A percentile compares a stretch with the other conserved stretches of the same genome.
Conservation (phyloP, 1,140 invertebrate species). For the Spodoptera frugiperda region DNA sequence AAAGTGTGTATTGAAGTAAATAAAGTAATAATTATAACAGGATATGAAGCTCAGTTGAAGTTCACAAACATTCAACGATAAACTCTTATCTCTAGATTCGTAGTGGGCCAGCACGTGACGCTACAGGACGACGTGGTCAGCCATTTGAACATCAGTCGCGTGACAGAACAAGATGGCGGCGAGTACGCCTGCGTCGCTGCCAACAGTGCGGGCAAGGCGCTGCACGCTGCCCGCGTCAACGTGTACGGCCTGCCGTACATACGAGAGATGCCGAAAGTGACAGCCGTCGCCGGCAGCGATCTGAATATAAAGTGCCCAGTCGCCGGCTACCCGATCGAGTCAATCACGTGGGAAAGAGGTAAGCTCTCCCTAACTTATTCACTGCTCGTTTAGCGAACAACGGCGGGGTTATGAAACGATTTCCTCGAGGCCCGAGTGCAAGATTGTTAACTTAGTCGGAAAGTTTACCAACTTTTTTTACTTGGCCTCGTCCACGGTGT, state of each 20-base stretch:
- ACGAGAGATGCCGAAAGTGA: conserved; percentile 95
- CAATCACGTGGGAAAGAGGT: conserved; percentile 96
- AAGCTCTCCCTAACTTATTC: conserved; percentile 60
- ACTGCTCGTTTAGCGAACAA: conserved; percentile 19
- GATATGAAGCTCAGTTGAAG: no score
- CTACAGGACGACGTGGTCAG: conserved; percentile 97
- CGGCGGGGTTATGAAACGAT: conserved; percentile 12
- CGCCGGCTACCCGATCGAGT: conserved; percentile 96
- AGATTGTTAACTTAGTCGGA: conserved; percentile 26
- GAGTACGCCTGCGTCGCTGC: conserved; percentile 95
- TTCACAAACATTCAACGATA: neutral
- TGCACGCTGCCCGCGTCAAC: conserved; percentile 94
- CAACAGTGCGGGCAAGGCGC: conserved; percentile 92
- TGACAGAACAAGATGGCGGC: conserved; percentile 96
- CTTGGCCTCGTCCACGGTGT: conserved; percentile 5
- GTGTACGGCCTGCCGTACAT: conserved; percentile 97
- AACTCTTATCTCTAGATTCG: conserved; percentile 87
- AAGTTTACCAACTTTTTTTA: conserved; percentile 33
- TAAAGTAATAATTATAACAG: no score
- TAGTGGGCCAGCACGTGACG: conserved; percentile 96
- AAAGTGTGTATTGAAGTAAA: no score
- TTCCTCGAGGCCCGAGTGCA: neutral
- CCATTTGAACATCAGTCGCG: conserved; percentile 96
- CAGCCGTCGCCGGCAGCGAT: conserved; percentile 94
- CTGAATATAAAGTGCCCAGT: conserved; percentile 96